These are phyloP conservation scores for Numida meleagris DNA, from an alignment of 2,113 vertebrate genomes.

Conservation along the genomic window DNA sequence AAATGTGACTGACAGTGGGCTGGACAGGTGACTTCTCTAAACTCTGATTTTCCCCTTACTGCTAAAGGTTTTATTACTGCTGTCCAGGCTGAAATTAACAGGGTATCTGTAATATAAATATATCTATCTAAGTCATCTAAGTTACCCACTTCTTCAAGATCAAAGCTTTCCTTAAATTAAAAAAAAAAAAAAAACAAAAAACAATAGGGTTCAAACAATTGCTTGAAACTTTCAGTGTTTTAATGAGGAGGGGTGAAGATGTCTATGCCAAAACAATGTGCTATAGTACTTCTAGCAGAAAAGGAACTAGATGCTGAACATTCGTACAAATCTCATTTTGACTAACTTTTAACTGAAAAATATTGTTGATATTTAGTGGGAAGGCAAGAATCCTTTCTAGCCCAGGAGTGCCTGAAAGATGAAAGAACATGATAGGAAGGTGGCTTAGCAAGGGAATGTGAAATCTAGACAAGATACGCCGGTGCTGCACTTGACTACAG, in stretches of 20 bases:
- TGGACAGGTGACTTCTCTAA: neutral
- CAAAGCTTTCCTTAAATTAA: neutral
- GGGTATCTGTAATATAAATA: neutral
- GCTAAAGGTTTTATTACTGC: neutral
- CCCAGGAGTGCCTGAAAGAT: neutral
- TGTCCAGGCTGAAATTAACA: neutral
- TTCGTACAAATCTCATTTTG: neutral
- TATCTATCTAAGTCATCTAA: neutral
- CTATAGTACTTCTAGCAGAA: neutral
- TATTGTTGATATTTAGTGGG: neutral
- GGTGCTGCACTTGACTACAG: slow-evolving; percentile 21
- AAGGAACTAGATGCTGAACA: neutral
- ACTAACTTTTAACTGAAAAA: slow-evolving; percentile 18
- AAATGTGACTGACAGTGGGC: fast-evolving
- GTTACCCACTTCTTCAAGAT: neutral
- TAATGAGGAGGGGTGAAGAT: neutral
- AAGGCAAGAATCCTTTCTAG: neutral
- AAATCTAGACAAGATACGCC: neutral
- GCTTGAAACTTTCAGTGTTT: neutral
- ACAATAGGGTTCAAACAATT: neutral
- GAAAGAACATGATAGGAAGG: neutral
- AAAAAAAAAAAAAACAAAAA: neutral
- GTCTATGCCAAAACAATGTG: neutral
- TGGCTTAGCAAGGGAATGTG: neutral
- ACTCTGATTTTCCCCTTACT: neutral